A percentile compares a stretch with the other conserved stretches of the same genome.
These are phyloP conservation scores for Lepidonotus clava DNA, from an alignment of 2,888 invertebrate genomes.

Conservation along the genomic window DNA sequence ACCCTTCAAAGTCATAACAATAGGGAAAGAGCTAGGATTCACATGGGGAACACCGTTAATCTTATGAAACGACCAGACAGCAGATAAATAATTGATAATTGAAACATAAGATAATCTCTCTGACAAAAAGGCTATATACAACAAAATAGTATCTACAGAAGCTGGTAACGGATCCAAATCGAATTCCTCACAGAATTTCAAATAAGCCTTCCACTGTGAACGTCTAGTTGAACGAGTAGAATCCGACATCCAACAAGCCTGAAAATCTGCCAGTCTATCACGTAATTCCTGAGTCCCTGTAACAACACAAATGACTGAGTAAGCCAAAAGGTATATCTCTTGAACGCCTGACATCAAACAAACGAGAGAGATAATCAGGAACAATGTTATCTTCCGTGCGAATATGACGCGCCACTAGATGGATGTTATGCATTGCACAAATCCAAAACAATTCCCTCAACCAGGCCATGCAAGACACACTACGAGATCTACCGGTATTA, in stretches of 20 bases:
- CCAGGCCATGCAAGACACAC: neutral
- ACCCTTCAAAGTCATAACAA: neutral
- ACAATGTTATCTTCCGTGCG: neutral
- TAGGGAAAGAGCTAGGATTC: neutral
- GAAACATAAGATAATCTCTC: neutral
- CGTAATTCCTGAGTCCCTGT: neutral
- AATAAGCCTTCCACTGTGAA: neutral
- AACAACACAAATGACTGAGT: neutral
- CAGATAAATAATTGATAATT: neutral
- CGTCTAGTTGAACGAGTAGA: neutral
- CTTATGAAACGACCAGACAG: neutral
- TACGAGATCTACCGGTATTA: neutral
- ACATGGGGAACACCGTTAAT: neutral
- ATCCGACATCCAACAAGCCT: neutral
- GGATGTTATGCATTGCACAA: neutral
- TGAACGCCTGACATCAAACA: neutral
- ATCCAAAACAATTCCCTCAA: neutral
- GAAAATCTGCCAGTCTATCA: neutral
- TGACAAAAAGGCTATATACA: neutral
- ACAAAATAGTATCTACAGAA: neutral
- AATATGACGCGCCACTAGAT: neutral
- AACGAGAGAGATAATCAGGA: neutral
- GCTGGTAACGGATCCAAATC: neutral
- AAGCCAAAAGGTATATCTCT: no score
- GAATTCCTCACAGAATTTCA: neutral